Evolutionary conservation across 2,113 vertebrate species (phyloP).

Genomic region (Accipiter virgatus): DNA sequence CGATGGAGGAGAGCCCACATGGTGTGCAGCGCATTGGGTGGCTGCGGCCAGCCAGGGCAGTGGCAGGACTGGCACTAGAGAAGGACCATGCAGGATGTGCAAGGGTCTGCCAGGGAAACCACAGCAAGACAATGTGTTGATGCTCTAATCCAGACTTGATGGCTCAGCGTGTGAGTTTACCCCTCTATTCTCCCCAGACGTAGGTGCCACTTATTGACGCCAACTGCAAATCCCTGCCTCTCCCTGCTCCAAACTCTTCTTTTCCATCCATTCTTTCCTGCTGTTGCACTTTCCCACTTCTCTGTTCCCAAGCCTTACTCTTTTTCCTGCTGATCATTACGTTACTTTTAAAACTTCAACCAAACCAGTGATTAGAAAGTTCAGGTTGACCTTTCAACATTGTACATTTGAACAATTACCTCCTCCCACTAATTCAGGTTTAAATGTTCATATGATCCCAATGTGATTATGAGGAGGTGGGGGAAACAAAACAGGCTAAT

Average conservation of each 20-base stretch:
- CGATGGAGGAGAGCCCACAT: rapidly evolving
- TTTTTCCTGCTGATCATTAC: background rate
- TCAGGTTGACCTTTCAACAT: rapidly evolving
- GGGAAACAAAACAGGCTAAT: background rate
- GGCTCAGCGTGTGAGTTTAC: background rate
- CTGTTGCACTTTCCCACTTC: background rate
- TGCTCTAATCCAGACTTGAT: background rate
- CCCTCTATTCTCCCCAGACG: background rate
- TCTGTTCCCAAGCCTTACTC: background rate
- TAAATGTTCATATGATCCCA: background rate
- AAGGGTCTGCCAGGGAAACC: background rate
- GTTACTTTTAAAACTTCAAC: background rate
- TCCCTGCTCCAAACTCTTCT: background rate
- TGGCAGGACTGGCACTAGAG: background rate
- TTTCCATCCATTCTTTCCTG: background rate
- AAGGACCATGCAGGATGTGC: rapidly evolving
- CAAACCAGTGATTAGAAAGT: rapidly evolving
- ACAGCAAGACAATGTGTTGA: rapidly evolving
- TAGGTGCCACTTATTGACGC: background rate
- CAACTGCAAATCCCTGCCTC: background rate
- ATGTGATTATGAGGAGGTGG: background rate
- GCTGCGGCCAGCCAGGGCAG: background rate
- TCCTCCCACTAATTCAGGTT: background rate
- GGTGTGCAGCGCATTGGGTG: rapidly evolving
- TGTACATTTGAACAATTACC: too few relatives aligned